Percentiles rank a stretch among this genome's conserved stretches.
These are phyloP conservation scores for Penelope pileata DNA, from an alignment of 2,113 vertebrate genomes.

Conservation along the genomic window DNA sequence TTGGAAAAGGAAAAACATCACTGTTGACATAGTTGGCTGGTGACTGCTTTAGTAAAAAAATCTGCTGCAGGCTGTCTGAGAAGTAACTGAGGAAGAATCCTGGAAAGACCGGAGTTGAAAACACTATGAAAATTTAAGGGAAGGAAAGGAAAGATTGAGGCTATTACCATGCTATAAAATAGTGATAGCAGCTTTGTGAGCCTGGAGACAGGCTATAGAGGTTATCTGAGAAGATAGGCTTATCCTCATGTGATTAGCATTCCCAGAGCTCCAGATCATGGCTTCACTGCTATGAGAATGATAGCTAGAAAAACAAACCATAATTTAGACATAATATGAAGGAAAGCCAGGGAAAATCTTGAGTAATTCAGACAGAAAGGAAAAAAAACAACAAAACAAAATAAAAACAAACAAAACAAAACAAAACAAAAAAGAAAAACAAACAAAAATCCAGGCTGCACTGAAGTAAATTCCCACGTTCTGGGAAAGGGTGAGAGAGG, in stretches of 20 bases:
- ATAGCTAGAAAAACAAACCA: background rate
- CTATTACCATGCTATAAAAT: background rate
- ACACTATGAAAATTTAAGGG: background rate
- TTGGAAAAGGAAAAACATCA: background rate
- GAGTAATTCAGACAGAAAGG: background rate
- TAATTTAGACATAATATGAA: background rate
- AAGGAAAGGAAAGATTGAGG: background rate
- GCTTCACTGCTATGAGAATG: background rate
- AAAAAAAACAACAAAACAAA: too few species aligned
- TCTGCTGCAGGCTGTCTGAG: background rate
- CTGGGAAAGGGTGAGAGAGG: background rate
- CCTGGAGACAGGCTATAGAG: background rate
- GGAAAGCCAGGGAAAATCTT: background rate
- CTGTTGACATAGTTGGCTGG: background rate
- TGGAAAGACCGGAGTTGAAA: background rate
- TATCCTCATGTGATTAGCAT: background rate
- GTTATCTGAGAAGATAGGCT: background rate
- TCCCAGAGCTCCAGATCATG: background rate
- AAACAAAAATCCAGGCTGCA: accelerated
- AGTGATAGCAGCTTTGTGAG: background rate
- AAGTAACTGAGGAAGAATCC: background rate
- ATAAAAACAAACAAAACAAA: too few species aligned
- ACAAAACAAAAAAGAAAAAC: background rate
- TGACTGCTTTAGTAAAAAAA: background rate
- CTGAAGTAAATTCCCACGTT: background rate